A percentile compares a stretch with the other conserved stretches of the same genome.
These are phyloP conservation scores for Tautogolabrus adspersus DNA, from an alignment of 2,113 vertebrate genomes.

Conservation along the genomic window DNA sequence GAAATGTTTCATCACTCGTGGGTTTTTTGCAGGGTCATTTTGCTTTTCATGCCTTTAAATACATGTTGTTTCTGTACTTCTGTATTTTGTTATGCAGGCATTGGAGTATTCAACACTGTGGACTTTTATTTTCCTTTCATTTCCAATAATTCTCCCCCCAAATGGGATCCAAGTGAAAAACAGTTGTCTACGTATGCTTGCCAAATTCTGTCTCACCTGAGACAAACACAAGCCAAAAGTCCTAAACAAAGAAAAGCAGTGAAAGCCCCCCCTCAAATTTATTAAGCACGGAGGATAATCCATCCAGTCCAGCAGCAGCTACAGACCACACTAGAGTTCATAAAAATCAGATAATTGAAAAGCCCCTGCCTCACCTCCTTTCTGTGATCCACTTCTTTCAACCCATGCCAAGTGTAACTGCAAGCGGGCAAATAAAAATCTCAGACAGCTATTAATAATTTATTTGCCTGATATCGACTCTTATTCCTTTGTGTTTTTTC, in stretches of 20 bases:
- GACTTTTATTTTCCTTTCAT: neutral
- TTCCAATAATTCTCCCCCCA: neutral
- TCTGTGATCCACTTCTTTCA: constrained; percentile 44
- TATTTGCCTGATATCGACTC: constrained; percentile 74
- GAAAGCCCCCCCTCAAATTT: constrained; percentile 23
- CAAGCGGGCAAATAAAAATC: constrained; percentile 74
- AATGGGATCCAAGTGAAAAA: neutral
- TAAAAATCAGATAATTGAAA: constrained; percentile 68
- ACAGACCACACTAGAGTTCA: constrained; percentile 58
- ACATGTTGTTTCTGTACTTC: no score
- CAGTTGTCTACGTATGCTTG: neutral
- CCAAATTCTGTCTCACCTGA: neutral
- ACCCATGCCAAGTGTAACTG: constrained; percentile 58
- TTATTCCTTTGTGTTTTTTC: constrained; percentile 70
- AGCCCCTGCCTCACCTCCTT: constrained; percentile 42
- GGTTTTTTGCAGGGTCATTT: no score
- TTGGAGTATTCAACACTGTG: neutral
- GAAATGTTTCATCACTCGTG: no score
- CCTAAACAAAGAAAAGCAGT: constrained; percentile 15
- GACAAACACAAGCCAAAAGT: constrained; percentile 8
- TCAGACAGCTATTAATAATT: constrained; percentile 76
- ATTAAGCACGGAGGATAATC: constrained; percentile 50
- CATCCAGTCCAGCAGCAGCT: constrained; percentile 41
- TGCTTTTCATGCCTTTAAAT: no score
- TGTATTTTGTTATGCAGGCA: neutral